These are phyloP conservation scores for Ecliptopera silaceata DNA, from an alignment of 2,888 invertebrate genomes.

Conservation along the genomic window DNA sequence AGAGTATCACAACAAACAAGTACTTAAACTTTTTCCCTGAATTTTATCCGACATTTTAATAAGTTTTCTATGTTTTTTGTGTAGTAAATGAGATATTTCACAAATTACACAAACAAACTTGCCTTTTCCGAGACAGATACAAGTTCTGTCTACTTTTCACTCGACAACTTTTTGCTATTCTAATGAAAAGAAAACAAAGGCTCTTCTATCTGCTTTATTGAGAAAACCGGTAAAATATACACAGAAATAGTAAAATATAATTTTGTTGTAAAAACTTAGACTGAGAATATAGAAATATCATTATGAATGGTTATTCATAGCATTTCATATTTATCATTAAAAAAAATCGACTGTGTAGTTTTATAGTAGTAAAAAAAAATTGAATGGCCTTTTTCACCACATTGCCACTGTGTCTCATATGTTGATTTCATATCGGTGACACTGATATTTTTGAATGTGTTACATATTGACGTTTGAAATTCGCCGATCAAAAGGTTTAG, in stretches of 20 bases:
- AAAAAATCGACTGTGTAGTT: too few species aligned
- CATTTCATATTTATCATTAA: too few species aligned
- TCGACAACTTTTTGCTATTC: slow-evolving; percentile 38
- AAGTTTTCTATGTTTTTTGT: neutral
- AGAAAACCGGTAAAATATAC: slow-evolving; percentile 4
- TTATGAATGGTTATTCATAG: too few species aligned
- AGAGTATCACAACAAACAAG: neutral
- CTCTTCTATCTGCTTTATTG: slow-evolving; percentile 31
- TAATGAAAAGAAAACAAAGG: slow-evolving; percentile 57
- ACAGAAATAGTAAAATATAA: too few species aligned
- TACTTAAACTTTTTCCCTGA: neutral
- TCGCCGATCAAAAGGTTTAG: neutral
- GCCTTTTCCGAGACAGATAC: slow-evolving; percentile 19
- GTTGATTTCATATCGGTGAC: too few species aligned
- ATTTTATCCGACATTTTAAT: neutral
- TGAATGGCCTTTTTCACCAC: too few species aligned
- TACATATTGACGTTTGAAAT: too few species aligned
- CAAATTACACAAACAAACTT: slow-evolving; percentile 21
- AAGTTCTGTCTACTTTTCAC: slow-evolving; percentile 15
- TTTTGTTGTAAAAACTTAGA: too few species aligned
- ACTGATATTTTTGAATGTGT: too few species aligned
- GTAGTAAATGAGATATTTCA: slow-evolving; percentile 2
- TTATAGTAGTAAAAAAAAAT: too few species aligned
- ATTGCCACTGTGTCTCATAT: too few species aligned
- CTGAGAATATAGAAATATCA: too few species aligned